Base-by-base conservation (phyloP, 1,140 invertebrate genomes). In the Drosophila trapezifrons region DNA sequence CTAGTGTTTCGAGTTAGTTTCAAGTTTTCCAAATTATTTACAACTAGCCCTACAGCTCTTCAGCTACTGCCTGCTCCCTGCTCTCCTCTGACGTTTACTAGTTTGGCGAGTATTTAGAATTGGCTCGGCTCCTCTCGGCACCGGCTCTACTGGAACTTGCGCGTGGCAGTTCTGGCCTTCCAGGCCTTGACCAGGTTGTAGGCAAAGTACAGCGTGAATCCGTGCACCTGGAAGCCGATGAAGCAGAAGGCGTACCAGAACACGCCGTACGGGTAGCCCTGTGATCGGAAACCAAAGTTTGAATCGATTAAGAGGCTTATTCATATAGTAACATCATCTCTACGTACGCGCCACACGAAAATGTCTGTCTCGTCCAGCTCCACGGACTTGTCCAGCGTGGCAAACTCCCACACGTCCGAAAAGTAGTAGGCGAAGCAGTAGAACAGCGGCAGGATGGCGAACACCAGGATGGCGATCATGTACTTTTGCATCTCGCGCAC, bases 191-290 rank as follows among this genome's bases (percentile, higher is more conserved):
- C 93, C 42, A 99, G 93, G 91, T 97, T 97, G 92, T 95, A 96
- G 1, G 97, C 95, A 93, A 99, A 99, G 91, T 96, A 96, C 12
- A 99, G 92, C 47, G 97, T 97, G 92, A 99, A 98, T 29, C 94
- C 93, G 92, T 99, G 98, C 46, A 99, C 95, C 94, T 99, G 98
- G 27, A 97, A 94, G 17, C 97, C 97, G 3, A 98, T 91, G 18
- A 97, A 92, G 52, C 99, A 95, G 93, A 99, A 99, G 47, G 95
- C 96, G 92, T 98, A 98, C 98, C 98, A 99, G 60, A 99, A 93
- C 18, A 99, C 92, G 29, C 97, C 97, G 91, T 98, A 97, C 0
- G 98, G 98, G 85, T 97, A 96, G 32, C 95, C 96, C 96, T 98
- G 92, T 58, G 94, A 95, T 60, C 0, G 32, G 32, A 4, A 18